Evolutionary conservation across 2,113 vertebrate genomes (phyloP).

Genomic region (Polyodon spathula): DNA sequence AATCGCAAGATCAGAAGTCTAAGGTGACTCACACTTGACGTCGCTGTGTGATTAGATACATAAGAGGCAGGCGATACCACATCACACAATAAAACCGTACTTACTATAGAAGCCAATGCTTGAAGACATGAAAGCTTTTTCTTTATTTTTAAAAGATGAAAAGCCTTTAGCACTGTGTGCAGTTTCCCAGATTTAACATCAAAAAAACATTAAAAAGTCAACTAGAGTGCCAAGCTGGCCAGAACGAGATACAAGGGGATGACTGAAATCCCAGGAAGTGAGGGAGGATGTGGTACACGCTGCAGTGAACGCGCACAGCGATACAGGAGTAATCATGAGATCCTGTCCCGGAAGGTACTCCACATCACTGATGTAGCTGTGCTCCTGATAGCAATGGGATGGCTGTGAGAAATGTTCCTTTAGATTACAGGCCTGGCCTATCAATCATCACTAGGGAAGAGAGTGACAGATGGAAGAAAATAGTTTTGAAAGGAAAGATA

Average conservation of each 20-base stretch:
- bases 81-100: background rate
- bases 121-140: background rate
- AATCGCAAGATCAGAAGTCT: background rate
- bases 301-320: constrained; percentile 38
- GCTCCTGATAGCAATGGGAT: constrained; percentile 40
- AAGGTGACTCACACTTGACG: constrained; percentile 1
- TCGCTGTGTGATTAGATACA: background rate
- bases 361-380: constrained; percentile 37
- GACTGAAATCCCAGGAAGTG: constrained; percentile 18
- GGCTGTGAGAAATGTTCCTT: constrained; percentile 46
- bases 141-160: constrained; percentile 2
- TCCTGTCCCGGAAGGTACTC: constrained; percentile 34
- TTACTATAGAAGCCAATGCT: background rate
- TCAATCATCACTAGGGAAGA: constrained; percentile 15
- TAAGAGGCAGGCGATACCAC: background rate
- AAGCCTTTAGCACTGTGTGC: background rate
- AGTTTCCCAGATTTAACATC: background rate
- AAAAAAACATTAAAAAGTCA: constrained; percentile 13
- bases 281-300: constrained; percentile 25
- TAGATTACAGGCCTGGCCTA: constrained; percentile 39
- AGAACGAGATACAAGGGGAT: constrained; percentile 27
- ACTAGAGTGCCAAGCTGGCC: constrained; percentile 15
- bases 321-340: constrained; percentile 42
- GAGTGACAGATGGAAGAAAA: constrained; percentile 12
- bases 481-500: constrained; percentile 5